Percentiles rank a stretch among this genome's conserved stretches.
phyloP scores from a whole-genome alignment of 2,113 vertebrate species.

The Menura novaehollandiae region DNA sequence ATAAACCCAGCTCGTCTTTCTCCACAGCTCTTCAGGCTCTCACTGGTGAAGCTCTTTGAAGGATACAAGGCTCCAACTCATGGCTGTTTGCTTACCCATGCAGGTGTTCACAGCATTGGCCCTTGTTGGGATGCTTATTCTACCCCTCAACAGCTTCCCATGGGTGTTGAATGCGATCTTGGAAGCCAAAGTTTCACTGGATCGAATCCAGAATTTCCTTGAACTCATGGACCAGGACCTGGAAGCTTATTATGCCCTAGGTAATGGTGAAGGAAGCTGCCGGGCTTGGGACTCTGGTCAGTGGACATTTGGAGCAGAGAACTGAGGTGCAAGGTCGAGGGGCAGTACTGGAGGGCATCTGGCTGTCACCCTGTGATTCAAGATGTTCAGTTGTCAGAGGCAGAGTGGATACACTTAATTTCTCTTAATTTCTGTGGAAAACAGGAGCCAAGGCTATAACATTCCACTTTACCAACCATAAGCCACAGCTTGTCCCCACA shows the following conservation, averaged over 20 bases:
- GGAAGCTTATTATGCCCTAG: slow-evolving; percentile 79
- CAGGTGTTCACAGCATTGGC: slow-evolving; percentile 95
- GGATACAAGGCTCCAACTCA: neutral
- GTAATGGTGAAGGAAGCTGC: slow-evolving; percentile 42
- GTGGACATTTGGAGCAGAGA: neutral
- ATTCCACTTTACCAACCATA: neutral
- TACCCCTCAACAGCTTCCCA: slow-evolving; percentile 91
- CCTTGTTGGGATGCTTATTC: slow-evolving; percentile 89
- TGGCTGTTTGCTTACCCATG: neutral
- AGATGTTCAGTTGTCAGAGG: neutral
- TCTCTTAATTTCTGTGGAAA: neutral
- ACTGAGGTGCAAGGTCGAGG: neutral
- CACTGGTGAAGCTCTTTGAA: neutral
- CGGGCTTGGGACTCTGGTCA: neutral
- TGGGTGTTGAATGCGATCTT: slow-evolving; percentile 91
- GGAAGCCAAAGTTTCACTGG: slow-evolving; percentile 93
- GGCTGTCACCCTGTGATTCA: neutral
- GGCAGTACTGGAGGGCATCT: neutral
- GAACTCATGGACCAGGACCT: slow-evolving; percentile 82
- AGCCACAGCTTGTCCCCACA: neutral
- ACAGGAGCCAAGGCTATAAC: neutral
- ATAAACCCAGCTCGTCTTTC: neutral
- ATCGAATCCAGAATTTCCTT: slow-evolving; percentile 89
- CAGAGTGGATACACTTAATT: neutral
- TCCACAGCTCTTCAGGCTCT: neutral